phyloP scores from a whole-genome alignment of 2,797 vertebrate genomes.

The Liparis tanakae region DNA sequence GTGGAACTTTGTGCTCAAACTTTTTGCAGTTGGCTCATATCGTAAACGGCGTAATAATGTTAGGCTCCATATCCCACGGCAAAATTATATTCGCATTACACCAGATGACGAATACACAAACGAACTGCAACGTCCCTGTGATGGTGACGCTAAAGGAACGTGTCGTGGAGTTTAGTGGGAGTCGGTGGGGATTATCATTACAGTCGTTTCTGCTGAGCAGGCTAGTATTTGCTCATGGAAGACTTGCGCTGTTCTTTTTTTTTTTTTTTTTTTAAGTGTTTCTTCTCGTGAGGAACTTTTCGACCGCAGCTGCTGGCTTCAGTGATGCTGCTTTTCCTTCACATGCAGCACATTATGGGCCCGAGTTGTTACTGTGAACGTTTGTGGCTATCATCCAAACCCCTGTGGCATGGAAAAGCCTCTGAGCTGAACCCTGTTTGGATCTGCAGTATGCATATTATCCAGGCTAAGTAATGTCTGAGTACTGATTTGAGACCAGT shows the following conservation, averaged over 20 bases:
- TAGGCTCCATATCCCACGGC: neutral
- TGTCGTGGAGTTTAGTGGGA: neutral
- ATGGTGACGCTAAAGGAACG: neutral
- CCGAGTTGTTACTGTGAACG: constrained; percentile 49
- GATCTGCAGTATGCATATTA: constrained; percentile 32
- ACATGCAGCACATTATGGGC: constrained; percentile 15
- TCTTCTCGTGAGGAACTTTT: constrained; percentile 18
- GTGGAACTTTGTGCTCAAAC: constrained; percentile 17
- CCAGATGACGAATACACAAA: constrained; percentile 4
- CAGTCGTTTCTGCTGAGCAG: constrained; percentile 18
- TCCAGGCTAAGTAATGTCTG: constrained; percentile 3
- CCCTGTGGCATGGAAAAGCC: constrained; percentile 39
- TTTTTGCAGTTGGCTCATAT: constrained; percentile 2
- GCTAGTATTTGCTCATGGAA: neutral
- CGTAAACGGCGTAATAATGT: neutral
- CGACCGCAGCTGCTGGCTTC: constrained; percentile 31
- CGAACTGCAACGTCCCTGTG: neutral
- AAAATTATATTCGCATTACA: neutral
- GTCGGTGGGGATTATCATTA: constrained; percentile 31
- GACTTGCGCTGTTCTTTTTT: neutral
- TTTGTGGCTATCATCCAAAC: constrained; percentile 44
- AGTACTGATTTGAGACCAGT: constrained; percentile 15
- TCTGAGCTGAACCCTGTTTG: neutral
- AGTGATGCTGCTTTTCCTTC: constrained; percentile 45
- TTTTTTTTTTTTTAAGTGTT: neutral